Percentiles rank a stretch among this genome's conserved stretches.
phyloP scores from a whole-genome alignment of 2,888 invertebrate genomes.

The Emmelina monodactyla region DNA sequence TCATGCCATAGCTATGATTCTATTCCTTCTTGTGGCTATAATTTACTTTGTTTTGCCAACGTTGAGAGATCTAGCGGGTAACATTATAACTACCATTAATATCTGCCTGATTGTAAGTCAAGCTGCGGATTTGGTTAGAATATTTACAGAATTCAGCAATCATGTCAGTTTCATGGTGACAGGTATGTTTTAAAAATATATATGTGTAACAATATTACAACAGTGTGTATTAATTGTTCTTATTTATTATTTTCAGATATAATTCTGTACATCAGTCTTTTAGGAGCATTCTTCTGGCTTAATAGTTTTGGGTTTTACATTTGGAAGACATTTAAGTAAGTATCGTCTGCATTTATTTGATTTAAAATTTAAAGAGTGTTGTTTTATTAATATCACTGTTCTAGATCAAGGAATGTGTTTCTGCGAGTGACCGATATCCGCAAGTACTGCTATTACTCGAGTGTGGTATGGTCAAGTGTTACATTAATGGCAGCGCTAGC shows the following conservation, averaged over 20 bases:
- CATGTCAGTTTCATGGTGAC: constrained; percentile 83
- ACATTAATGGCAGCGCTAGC: constrained; percentile 75
- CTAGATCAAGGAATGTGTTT: constrained; percentile 83
- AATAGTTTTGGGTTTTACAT: constrained; percentile 87
- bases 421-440: constrained; percentile 83
- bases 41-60: constrained; percentile 86
- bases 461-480: constrained; percentile 81
- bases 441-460: constrained; percentile 87
- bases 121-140: constrained; percentile 78
- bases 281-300: constrained; percentile 87
- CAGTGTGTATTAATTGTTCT: constrained; percentile 1
- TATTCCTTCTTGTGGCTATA: constrained; percentile 75
- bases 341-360: constrained; percentile 10
- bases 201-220: background rate
- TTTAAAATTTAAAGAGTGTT: background rate
- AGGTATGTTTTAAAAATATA: constrained; percentile 52
- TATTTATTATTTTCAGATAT: constrained; percentile 68
- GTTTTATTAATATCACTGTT: constrained; percentile 20
- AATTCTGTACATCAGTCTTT: constrained; percentile 75
- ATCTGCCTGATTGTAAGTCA: constrained; percentile 80
- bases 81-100: constrained; percentile 83
- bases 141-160: constrained; percentile 81
- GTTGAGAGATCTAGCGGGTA: constrained; percentile 81
- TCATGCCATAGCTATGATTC: constrained; percentile 75
- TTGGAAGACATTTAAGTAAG: constrained; percentile 85